Evolutionary conservation across 2,113 vertebrate species (phyloP), one percentile per base, ranked within the genome.

Genomic region (Engraulis encrasicolus): DNA sequence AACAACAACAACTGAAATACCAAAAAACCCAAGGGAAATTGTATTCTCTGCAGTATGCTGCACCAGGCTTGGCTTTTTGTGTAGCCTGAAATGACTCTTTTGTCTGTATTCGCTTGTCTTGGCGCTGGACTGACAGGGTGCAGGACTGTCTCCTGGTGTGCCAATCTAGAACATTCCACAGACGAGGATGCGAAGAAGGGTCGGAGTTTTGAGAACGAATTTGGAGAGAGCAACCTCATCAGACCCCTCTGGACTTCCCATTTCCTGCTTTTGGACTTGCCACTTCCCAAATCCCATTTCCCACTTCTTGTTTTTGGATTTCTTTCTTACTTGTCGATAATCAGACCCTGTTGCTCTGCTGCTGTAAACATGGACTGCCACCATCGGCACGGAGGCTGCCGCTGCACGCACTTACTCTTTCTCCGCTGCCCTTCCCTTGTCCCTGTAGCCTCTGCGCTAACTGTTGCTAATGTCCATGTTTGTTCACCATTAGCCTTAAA

Each of bases 1-100:
- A 87, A 91, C 90, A 90, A 90, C 88, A 91, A 82, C 92, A 83
- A n/a, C n/a, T n/a, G n/a, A n/a, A n/a, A n/a, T n/a, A n/a, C n/a
- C n/a, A 23, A 54, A 85, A 86, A 87, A 89, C 85, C 61, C 84
- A 85, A 82, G 66, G 50, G 81, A 54, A 81, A 84, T 38, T 80
- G 78, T 86, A 82, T 88, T 85, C 17, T 40, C 50, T 81, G 58
- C 80, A 27, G 66, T 77, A 18, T 71, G 81, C 78, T 89, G 85
- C 18, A 66, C 74, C 31, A 23, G 80, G 83, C 82, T 66, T 7
- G 27, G 20, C 54, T 79, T 74, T 40, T 20, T 50, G 6, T 54
- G 52, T n/a, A 78, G 79, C 83, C 5, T 36, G 18, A 15, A 54
- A 4, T 23, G 2, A 61, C 20, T 23, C 54, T 61, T 23, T 61